Base-by-base conservation (phyloP, 2,888 invertebrate species). In the Stenchaetothrips biformis region DNA sequence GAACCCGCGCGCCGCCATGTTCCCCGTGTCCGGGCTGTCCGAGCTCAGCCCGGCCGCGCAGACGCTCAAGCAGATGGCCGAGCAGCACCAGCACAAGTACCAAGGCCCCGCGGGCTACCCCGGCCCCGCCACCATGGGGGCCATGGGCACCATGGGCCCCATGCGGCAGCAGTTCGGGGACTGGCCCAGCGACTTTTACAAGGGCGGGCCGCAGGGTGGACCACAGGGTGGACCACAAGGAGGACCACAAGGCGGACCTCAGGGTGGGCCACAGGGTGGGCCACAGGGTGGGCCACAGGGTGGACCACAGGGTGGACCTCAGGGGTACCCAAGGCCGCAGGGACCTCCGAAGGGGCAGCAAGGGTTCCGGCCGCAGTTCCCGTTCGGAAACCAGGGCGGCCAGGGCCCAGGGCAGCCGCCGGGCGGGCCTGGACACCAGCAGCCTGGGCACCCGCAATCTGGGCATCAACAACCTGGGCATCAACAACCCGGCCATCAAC, bases 51-150 rank as follows among this genome's bases (percentile, higher is more conserved):
- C 97, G 47, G 98, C 98, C 0, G 97, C 97, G 79, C 96, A 97
- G 88, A 97, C 97, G 0, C 89, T 98, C 80, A 97, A 97, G 86
- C 97, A 97, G 85, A 97, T 97, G 97, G 97, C 97, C 67, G 97
- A 97, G 86, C 97, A 97, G 87, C 97, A 97, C 87, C 97, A 97
- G 88, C 95, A 95, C 87, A 93, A 94, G 86, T 92, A 90, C 83
- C 92, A 88, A 82, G 86, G 92, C 83, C 89, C 92, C 86, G 93
- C 93, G 2, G 48, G 48, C 37, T 37, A 77, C 21, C 49, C 48
- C 88, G 92, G 59, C 86, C 67, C 67, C 67, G 67, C 67, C 67
- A 11, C 21, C 21, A 74, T 74, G 67, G 67, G 67, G 27, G 78
- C 80, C 16, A 82, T 84, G 81, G 83, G 84, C n/a, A 83, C 83